Evolutionary conservation across 2,113 vertebrate species (phyloP), one percentile per base, ranked within the genome.

Genomic region (Arothron firmamentum): DNA sequence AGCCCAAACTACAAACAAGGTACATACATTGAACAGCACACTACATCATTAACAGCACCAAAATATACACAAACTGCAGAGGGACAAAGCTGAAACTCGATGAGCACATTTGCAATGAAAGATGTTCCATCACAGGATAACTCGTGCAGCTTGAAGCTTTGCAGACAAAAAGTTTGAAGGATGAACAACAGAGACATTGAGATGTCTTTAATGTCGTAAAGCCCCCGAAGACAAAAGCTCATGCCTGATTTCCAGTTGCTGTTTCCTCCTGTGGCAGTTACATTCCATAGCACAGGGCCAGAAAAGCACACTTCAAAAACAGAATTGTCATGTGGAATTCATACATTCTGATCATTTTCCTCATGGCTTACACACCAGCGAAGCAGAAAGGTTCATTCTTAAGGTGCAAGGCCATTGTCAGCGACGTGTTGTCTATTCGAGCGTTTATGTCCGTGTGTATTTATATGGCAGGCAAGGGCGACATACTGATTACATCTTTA

Each of bases 1-100:
- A 85, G 83, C 72, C 83, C 79, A 79, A 89, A 83, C 73, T 79
- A 87, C 81, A 82, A 84, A 86, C 78, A 82, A 79, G 70, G 63
- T 76, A 87, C 87, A 70, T 52, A 87, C 77, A 87, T 75, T 19
- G 67, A 86, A 87, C 79, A 78, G 67, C 78, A 81, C 75, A 87
- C 83, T 75, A 68, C 74, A 31, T 75, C 87, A 85, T 75, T 76
- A 77, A 87, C 70, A 77, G 75, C 58, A 46, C 73, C 53, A 38
- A 71, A 83, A 85, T 53, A 77, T 65, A 80, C 70, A 72, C 70
- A 72, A 69, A 72, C 68, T 66, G 83, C 74, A 65, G 66, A 70
- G 66, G 68, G 79, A 82, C 70, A 54, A 74, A 70, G 67, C 71
- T 76, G 23, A 70, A 41, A 83, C 78, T 70, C 48, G 17, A 68